phyloP scores from a whole-genome alignment of 2,113 vertebrate species.

The Hydropotes inermis region DNA sequence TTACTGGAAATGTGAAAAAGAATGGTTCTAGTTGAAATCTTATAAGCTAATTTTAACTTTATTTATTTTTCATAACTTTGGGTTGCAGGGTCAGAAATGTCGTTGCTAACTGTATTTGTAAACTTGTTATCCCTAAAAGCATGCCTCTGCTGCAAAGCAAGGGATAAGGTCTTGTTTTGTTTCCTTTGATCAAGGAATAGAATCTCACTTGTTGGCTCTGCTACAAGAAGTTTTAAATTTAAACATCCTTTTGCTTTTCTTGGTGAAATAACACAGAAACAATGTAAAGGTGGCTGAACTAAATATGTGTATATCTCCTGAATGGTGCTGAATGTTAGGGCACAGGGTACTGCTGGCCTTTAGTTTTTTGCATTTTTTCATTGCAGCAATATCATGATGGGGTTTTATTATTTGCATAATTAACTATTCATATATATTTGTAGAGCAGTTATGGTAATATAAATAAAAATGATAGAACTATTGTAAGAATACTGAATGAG shows the following conservation, averaged over 20 bases:
- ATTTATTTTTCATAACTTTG: not conserved
- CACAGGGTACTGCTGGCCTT: not conserved
- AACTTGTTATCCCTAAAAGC: not conserved
- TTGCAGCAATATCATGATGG: not conserved
- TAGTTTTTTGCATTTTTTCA: not conserved
- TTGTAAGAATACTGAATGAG: conserved; percentile 7
- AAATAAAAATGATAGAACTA: not conserved
- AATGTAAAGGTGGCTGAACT: not conserved
- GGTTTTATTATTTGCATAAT: conserved; percentile 16
- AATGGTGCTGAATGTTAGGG: not conserved
- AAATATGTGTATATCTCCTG: not conserved
- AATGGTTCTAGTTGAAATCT: conserved; percentile 5
- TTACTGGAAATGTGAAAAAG: not conserved
- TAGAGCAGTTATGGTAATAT: not conserved
- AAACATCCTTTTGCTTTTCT: conserved; percentile 57
- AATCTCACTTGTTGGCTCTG: conserved; percentile 25
- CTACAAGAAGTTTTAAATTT: conserved; percentile 46
- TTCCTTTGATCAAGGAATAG: conserved; percentile 57
- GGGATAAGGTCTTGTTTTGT: conserved; percentile 29
- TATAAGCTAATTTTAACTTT: conserved; percentile 23
- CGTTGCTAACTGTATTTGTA: not conserved
- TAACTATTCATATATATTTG: not conserved
- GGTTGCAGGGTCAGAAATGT: conserved; percentile 36
- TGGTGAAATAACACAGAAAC: conserved; percentile 6
- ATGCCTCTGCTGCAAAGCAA: not conserved